Base-by-base conservation (phyloP, 2,888 invertebrate species). In the Rhabditophanes sp. region DNA sequence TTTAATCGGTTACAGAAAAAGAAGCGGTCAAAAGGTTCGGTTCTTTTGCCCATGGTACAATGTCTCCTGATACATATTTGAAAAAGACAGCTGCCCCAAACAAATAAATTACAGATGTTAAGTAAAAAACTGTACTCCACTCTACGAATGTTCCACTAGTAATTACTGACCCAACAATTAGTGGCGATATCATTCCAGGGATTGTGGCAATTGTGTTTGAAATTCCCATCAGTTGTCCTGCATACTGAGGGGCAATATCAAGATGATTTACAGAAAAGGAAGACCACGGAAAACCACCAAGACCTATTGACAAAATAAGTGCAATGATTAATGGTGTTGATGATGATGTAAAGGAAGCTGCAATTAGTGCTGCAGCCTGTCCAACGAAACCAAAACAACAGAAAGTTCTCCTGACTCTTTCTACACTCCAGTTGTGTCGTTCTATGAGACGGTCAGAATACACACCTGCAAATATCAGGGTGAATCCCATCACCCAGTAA, bases 201-300 rank as follows among this genome's bases (percentile, higher is more conserved):
- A 87, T 68, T 0, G 85, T 85, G 0, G 82, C 87, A 44, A 85
- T 70, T 0, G 84, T 84, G 68, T 87, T 87, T 7, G 82, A 80
- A 7, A 85, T 70, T 0, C 85, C 87, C 83, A 87, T 83, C 34
- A 87, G 68, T 1, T 87, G 76, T 64, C 84, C 80, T 7, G 85
- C 84, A 69, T 81, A 82, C 46, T 52, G 80, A 0, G 85, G 84
- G 0, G 85, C 85, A 33, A 87, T 76, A 65, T 87, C 87, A 65
- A 87, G 68, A 65, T 84, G 82, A 50, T 74, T 74, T n/a, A 74
- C 73, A 39, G 70, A 71, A 53, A 82, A 83, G 25, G 84, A 85
- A 4, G 82, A 78, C 83, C 84, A 85, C 1, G 84, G 82, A 65
- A 85, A 82, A 0, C 84, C 70, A 1, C 87, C 85, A 1, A 84